Percentiles rank a stretch among this genome's conserved stretches.
These are phyloP conservation scores for Hydrochoerus hydrochaeris DNA, from an alignment of 2,113 vertebrate genomes.

Conservation along the genomic window DNA sequence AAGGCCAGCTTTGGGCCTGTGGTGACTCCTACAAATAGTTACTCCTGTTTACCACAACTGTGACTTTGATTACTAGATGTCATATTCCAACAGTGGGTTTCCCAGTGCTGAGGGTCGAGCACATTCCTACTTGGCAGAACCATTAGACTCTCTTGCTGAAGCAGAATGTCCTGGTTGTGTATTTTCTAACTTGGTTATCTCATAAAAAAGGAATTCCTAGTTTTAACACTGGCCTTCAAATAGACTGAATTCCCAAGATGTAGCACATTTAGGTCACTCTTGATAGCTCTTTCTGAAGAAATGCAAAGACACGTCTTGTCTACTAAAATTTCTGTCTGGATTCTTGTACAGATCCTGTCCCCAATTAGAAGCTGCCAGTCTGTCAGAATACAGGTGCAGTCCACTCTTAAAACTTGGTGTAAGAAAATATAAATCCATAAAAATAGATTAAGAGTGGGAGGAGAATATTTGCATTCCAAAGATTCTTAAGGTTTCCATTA, in stretches of 20 bases:
- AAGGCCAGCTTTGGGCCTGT: neutral
- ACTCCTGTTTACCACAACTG: neutral
- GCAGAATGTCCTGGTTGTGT: neutral
- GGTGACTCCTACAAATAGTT: neutral
- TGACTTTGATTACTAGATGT: neutral
- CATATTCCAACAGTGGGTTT: neutral
- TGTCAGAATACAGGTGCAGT: conserved; percentile 53
- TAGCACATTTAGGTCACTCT: neutral
- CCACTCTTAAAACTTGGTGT: conserved; percentile 25
- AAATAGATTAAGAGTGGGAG: neutral
- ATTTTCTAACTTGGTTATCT: neutral
- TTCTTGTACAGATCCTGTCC: neutral
- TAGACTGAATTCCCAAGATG: neutral
- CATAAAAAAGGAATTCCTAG: neutral
- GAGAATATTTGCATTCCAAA: neutral
- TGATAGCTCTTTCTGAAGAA: neutral
- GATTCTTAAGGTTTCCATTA: conserved; percentile 35
- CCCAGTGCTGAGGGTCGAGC: neutral
- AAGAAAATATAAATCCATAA: conserved; percentile 44
- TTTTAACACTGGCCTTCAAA: neutral
- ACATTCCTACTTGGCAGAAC: neutral
- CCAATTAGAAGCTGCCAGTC: conserved; percentile 52
- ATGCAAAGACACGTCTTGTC: conserved; percentile 31
- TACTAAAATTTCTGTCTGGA: conserved; percentile 24
- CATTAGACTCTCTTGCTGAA: neutral